Percentiles rank a stretch among this genome's conserved stretches.
These are phyloP conservation scores for Paedocypris sp. DNA, from an alignment of 2,113 vertebrate species.

Conservation along the genomic window DNA sequence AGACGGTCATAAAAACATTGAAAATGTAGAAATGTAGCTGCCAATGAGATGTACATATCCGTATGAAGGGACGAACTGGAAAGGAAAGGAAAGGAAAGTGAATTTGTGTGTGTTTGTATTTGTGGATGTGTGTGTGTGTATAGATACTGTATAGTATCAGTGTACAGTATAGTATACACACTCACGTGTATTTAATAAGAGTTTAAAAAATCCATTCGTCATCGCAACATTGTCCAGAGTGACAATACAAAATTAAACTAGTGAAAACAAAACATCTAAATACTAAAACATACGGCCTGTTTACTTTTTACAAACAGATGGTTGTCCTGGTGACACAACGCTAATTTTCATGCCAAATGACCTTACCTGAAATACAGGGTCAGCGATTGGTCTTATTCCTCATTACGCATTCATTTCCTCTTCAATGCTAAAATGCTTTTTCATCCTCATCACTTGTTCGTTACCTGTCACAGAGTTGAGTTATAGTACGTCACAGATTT, in stretches of 20 bases:
- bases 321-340: constrained; percentile 1
- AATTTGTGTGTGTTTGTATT: no score
- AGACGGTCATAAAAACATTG: not conserved
- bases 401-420: not conserved
- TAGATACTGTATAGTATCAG: no score
- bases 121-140: no score
- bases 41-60: constrained; percentile 38
- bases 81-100: no score
- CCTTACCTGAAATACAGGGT: not conserved
- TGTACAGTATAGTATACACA: no score
- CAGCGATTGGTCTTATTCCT: not conserved
- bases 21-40: constrained; percentile 35
- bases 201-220: no score
- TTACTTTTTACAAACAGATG: not conserved
- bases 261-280: no score
- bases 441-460: not conserved
- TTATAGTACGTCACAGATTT: not conserved
- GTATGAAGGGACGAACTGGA: constrained; percentile 18
- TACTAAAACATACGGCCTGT: not conserved
- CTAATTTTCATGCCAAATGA: constrained; percentile 9
- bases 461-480: not conserved
- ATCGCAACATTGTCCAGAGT: no score
- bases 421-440: not conserved
- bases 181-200: no score
- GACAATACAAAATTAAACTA: no score